Conservation (phyloP, 2,888 invertebrate genomes). For the Aleiodes leptofemur region DNA sequence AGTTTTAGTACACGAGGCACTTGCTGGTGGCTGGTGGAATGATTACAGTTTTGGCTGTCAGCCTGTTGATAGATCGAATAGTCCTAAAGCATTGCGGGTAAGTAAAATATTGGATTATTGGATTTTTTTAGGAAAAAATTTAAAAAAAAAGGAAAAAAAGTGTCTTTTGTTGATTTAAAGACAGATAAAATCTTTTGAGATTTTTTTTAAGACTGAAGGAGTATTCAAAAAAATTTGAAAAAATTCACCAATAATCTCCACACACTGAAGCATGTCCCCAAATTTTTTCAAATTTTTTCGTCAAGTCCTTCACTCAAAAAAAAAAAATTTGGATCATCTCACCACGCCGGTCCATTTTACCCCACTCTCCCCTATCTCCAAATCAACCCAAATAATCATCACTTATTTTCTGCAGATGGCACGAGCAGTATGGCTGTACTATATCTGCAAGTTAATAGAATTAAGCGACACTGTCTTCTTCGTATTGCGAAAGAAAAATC, state of each 20-base stretch:
- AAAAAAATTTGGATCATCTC: too few relatives aligned
- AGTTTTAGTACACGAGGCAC: conserved; percentile 83
- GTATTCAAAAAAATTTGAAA: too few relatives aligned
- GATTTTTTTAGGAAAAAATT: too few relatives aligned
- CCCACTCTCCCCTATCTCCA: background rate
- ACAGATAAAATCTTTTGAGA: too few relatives aligned
- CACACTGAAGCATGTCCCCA: too few relatives aligned
- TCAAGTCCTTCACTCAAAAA: too few relatives aligned
- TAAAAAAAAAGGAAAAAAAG: background rate
- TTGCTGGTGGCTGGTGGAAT: conserved; percentile 71
- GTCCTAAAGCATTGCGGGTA: conserved; percentile 81
- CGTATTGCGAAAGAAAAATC: conserved; percentile 91
- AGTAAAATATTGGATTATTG: conserved; percentile 62
- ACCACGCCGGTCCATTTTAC: too few relatives aligned
- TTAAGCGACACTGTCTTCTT: conserved; percentile 91
- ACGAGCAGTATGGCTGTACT: conserved; percentile 79
- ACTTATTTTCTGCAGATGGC: conserved; percentile 71
- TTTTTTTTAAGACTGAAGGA: too few relatives aligned
- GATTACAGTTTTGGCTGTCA: conserved; percentile 85
- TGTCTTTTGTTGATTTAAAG: background rate
- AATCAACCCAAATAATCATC: conserved; percentile 13
- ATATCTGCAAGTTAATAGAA: conserved; percentile 86
- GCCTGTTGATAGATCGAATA: conserved; percentile 81
- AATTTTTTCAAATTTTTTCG: too few relatives aligned
- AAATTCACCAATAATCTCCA: too few relatives aligned